Evolutionary conservation across 2,888 invertebrate genomes (phyloP).

Genomic region (Belgica antarctica): DNA sequence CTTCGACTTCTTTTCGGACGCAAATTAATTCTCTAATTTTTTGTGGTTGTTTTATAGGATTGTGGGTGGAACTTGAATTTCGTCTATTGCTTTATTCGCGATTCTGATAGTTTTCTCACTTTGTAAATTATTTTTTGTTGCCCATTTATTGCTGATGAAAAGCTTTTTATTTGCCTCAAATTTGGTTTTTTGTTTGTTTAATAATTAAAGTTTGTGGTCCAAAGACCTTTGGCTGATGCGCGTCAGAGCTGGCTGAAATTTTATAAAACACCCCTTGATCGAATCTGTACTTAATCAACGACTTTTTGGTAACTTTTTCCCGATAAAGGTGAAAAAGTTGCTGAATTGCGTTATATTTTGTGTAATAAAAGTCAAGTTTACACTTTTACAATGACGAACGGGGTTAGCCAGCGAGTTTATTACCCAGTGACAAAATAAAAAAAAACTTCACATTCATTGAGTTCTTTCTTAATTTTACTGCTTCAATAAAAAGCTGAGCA

Average conservation of each 20-base stretch:
- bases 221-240: not conserved
- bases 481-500: not conserved
- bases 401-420: not conserved
- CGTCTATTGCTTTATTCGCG: conserved; percentile 3
- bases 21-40: conserved; percentile 3
- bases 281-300: too few species aligned
- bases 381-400: conserved; percentile 26
- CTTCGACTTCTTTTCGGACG: not conserved
- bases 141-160: too few species aligned
- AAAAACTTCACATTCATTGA: conserved; percentile 16
- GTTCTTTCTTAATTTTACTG: not conserved
- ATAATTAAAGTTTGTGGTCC: not conserved
- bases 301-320: not conserved
- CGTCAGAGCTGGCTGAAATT: not conserved
- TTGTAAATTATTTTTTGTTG: not conserved
- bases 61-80: conserved; percentile 16
- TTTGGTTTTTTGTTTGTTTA: not conserved
- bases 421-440: not conserved
- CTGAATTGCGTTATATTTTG: not conserved
- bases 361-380: conserved; percentile 20
- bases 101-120: not conserved
- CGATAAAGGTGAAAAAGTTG: not conserved
- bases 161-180: too few species aligned
- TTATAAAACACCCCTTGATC: too few species aligned
- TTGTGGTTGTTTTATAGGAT: conserved; percentile 1